Conservation (phyloP, 2,113 vertebrate genomes). For the Epinephelus cyanopodus region DNA sequence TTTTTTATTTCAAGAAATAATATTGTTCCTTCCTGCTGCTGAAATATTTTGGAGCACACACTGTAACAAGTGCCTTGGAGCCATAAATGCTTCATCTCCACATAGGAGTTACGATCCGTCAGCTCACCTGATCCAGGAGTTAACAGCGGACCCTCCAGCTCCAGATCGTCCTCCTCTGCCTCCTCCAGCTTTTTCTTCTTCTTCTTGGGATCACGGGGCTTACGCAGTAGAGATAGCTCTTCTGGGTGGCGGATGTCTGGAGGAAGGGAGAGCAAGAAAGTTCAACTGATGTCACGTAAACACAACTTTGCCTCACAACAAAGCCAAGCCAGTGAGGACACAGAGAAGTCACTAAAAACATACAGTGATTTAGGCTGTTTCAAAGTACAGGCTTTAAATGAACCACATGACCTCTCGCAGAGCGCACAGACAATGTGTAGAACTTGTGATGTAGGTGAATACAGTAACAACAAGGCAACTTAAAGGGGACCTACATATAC, state of each 20-base stretch:
- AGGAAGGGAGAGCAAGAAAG: conserved; percentile 9
- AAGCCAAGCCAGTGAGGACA: not conserved
- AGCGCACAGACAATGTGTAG: conserved; percentile 1
- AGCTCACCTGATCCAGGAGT: conserved; percentile 94
- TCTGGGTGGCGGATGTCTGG: conserved; percentile 98
- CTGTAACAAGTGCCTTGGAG: not conserved
- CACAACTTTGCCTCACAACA: conserved; percentile 34
- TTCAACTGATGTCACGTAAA: conserved; percentile 33
- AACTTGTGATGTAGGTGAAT: conserved; percentile 1
- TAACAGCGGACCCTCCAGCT: conserved; percentile 94
- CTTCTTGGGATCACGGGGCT: conserved; percentile 97
- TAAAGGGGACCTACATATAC: not conserved
- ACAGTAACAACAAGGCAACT: not conserved
- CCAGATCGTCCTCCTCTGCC: conserved; percentile 91
- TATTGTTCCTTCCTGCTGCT: not conserved
- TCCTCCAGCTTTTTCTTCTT: conserved; percentile 99
- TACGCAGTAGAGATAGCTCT: conserved; percentile 96
- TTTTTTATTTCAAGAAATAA: not conserved
- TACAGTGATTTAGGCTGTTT: conserved; percentile 27
- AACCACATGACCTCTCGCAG: conserved; percentile 23
- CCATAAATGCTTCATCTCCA: not conserved
- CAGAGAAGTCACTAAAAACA: conserved; percentile 13
- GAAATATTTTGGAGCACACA: not conserved
- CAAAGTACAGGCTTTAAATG: conserved; percentile 40
- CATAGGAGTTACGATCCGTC: not conserved